These are phyloP conservation scores for Geopemphigus sp. DNA, from an alignment of 1,140 invertebrate genomes.

Conservation along the genomic window DNA sequence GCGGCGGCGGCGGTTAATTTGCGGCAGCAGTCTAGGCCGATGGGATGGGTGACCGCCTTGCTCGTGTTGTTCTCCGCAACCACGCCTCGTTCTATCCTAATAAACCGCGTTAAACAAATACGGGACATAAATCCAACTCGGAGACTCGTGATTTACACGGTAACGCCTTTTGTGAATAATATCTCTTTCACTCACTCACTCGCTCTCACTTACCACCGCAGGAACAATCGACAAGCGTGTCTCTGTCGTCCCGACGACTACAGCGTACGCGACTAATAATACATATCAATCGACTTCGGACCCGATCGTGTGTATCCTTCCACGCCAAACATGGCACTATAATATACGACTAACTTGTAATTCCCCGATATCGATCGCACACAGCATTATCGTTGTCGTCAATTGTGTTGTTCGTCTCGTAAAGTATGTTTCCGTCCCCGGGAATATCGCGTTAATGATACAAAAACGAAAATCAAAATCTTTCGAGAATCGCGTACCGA, in stretches of 20 bases:
- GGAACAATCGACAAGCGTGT: conserved; percentile 6
- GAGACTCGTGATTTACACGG: conserved; percentile 6
- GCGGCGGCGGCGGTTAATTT: conserved; percentile 19
- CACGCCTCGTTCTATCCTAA: conserved; percentile 31
- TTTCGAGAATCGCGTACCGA: background rate
- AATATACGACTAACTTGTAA: too few relatives aligned
- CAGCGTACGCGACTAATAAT: background rate
- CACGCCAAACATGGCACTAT: too few relatives aligned
- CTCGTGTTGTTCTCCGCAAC: conserved; percentile 14
- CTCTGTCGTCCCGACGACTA: background rate
- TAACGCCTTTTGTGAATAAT: conserved; percentile 36
- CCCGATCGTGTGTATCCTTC: too few relatives aligned
- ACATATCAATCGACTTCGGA: background rate
- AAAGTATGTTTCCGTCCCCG: too few relatives aligned
- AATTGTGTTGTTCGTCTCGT: too few relatives aligned
- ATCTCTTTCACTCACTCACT: background rate
- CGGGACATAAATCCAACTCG: conserved; percentile 27
- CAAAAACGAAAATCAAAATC: background rate
- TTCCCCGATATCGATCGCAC: too few relatives aligned
- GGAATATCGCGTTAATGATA: background rate
- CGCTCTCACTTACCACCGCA: background rate
- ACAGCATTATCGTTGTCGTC: too few relatives aligned
- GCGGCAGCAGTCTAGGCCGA: background rate
- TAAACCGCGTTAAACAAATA: conserved; percentile 29
- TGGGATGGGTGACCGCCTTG: conserved; percentile 20